Base-by-base conservation (phyloP, 1,140 invertebrate genomes). In the Tetramorium parvispinum region DNA sequence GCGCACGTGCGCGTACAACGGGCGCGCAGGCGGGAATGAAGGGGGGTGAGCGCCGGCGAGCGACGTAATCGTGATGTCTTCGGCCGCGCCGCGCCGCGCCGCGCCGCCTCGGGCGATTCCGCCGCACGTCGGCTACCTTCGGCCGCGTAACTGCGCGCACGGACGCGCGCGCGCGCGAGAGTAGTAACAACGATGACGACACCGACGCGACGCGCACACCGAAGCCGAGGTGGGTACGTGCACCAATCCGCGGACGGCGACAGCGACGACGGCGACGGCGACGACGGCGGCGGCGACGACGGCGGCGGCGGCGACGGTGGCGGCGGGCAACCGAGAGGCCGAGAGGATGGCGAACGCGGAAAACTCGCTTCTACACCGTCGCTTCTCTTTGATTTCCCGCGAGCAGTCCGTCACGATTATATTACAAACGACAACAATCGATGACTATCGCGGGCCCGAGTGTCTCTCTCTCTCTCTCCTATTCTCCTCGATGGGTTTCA, bases 161-260 rank as follows among this genome's bases (percentile, higher is more conserved):
- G 61, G 78, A 85, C 86, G 86, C 87, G 89, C 91, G 21, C 68
- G 24, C 43, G 46, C 46, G 46, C 46, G 46, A 10, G 46, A 3
- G 46, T 11, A 59, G 27, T 21, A 46, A 16, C 46, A 21, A 55
- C 63, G 77, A 61, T 53, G 77, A 81, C 32, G 63, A 68, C 32
- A 51, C 73, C 37, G 24, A 81, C 78, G 53, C 78, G 65, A 32
- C 65, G 68, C 78, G 40, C 51, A 53, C 51, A 53, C 51, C 51
- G 51, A n/a, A 16, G 16, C 51, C 3, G 11, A 16, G 59, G 79
- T 32, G 49, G 32, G 11, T 32, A 18, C 79, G 86, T 79, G 85
- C 75, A 59, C 75, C 87, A 70, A 92, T 89, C 68, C 77, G 77
- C 87, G 88, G 70, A 65, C 27, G 46, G 37, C 75, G 43, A 32